These are phyloP conservation scores for Rhineura floridana DNA, from an alignment of 2,113 vertebrate genomes.

Conservation along the genomic window DNA sequence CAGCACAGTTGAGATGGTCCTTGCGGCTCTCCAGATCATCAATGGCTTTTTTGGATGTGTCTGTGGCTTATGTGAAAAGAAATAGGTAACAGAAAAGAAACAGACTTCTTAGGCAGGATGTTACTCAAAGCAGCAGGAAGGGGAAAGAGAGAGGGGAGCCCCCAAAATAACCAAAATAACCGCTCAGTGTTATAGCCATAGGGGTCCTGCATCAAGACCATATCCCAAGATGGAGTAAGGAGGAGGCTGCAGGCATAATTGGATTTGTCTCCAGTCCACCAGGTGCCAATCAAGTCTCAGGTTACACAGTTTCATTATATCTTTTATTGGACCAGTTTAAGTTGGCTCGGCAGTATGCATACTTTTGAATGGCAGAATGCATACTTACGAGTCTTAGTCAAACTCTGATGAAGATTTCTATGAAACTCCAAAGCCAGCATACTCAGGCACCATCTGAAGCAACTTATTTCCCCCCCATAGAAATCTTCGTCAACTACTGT, in stretches of 20 bases:
- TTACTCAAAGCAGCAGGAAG: too few relatives aligned
- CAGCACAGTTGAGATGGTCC: constrained; percentile 69
- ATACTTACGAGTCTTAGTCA: background rate
- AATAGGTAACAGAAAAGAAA: constrained; percentile 54
- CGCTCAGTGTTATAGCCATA: too few relatives aligned
- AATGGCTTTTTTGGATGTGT: constrained; percentile 73
- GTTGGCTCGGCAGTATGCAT: background rate
- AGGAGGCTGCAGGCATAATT: too few relatives aligned
- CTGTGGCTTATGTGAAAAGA: constrained; percentile 72
- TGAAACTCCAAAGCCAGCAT: background rate
- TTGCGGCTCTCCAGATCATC: constrained; percentile 71
- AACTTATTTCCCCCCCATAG: background rate
- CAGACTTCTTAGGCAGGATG: too few relatives aligned
- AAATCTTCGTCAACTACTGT: background rate
- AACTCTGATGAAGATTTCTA: background rate
- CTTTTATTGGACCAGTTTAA: background rate
- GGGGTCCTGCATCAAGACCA: too few relatives aligned
- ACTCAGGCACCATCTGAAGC: background rate
- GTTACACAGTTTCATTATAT: background rate
- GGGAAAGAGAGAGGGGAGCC: too few relatives aligned
- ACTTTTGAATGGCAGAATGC: background rate
- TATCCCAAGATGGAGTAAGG: too few relatives aligned
- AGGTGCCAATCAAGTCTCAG: too few relatives aligned
- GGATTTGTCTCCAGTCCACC: too few relatives aligned
- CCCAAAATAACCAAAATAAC: too few relatives aligned